Percentiles rank a stretch among this genome's conserved stretches.
These are phyloP conservation scores for Brachymystax lenok DNA, from an alignment of 2,797 vertebrate genomes.

Conservation along the genomic window DNA sequence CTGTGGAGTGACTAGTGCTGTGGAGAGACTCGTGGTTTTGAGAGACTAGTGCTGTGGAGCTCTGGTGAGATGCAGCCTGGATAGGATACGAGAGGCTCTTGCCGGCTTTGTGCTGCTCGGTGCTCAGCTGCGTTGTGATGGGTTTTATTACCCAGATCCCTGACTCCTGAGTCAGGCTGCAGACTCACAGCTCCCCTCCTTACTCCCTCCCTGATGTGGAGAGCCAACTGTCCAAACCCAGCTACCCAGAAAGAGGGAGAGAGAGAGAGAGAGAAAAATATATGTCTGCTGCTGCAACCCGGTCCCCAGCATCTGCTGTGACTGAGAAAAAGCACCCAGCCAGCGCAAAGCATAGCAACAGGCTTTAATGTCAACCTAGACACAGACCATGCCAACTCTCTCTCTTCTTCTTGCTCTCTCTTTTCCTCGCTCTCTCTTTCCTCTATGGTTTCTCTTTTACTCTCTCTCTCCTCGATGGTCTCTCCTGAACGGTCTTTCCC, in stretches of 20 bases:
- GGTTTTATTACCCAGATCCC: conserved; percentile 1
- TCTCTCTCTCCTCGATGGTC: not conserved
- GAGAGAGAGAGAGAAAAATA: not conserved
- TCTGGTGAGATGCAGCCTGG: not conserved
- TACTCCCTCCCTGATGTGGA: conserved; percentile 7
- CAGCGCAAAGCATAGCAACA: conserved; percentile 20
- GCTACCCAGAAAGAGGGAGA: not conserved
- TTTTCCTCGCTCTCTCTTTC: not conserved
- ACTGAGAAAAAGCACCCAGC: not conserved
- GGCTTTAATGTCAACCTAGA: conserved; percentile 51
- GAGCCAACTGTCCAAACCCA: conserved; percentile 2
- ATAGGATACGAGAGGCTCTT: not conserved
- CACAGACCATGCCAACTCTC: conserved; percentile 53
- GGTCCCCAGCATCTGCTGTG: not conserved
- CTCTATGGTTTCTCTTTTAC: conserved; percentile 11
- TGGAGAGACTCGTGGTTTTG: too few relatives aligned
- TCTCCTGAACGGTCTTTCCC: conserved; percentile 6
- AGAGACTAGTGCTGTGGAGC: not conserved
- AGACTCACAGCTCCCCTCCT: conserved; percentile 2
- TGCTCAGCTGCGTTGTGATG: conserved; percentile 25
- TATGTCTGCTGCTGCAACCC: not conserved
- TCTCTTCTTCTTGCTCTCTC: conserved; percentile 15
- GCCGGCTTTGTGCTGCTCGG: not conserved
- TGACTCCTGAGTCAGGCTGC: not conserved
- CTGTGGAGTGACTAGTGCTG: too few relatives aligned